Evolutionary conservation across 2,797 vertebrate genomes (phyloP).

Genomic region (Diglossa cyanea): DNA sequence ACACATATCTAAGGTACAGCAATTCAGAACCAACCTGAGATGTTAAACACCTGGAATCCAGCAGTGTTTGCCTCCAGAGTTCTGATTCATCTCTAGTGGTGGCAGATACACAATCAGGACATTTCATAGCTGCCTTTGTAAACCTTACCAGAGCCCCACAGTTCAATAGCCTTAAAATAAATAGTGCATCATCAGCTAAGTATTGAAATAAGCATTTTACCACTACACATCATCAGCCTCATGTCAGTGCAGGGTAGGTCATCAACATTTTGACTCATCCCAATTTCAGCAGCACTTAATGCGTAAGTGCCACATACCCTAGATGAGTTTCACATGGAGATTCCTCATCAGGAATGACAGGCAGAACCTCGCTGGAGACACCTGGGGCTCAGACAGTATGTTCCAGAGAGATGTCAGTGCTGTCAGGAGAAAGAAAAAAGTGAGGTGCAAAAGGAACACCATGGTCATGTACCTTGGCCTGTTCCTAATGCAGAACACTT

Average conservation of each 20-base stretch:
- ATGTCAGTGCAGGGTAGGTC: not conserved
- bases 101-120: not conserved
- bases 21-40: not conserved
- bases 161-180: slow-evolving; percentile 48
- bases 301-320: not conserved
- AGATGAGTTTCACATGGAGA: not conserved
- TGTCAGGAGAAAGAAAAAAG: not conserved
- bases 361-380: not conserved
- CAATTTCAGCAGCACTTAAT: slow-evolving; percentile 1
- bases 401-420: not conserved
- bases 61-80: not conserved
- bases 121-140: slow-evolving; percentile 14
- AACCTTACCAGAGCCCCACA: slow-evolving; percentile 16
- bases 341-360: not conserved
- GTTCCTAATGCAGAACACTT: not conserved
- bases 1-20: not conserved
- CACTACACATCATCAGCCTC: not conserved
- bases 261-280: slow-evolving; percentile 14
- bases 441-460: not conserved
- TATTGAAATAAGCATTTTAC: slow-evolving; percentile 45
- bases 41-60: not conserved
- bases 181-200: slow-evolving; percentile 34
- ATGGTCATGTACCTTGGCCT: not conserved
- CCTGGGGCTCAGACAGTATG: not conserved
- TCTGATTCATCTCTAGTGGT: not conserved